Conservation (phyloP, 1,140 invertebrate species). For the Zaprionus lachaisei region DNA sequence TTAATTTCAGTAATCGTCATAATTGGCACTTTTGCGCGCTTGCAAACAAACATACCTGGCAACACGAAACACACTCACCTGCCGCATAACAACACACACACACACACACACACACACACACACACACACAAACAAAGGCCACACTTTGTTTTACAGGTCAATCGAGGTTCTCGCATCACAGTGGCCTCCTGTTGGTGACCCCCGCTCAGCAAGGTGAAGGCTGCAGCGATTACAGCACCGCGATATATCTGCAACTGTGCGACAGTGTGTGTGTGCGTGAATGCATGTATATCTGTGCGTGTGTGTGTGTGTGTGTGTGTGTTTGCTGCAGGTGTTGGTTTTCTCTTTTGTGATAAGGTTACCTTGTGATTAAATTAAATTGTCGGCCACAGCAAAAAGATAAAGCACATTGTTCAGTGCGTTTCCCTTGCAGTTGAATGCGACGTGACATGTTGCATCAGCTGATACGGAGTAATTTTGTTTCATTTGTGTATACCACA, state of each 20-base stretch:
- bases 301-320: conserved; percentile 18
- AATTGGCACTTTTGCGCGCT: conserved; percentile 65
- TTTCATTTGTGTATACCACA: no score
- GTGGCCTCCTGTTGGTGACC: neutral
- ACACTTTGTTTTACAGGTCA: conserved; percentile 14
- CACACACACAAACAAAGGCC: conserved; percentile 19
- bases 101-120: conserved; percentile 18
- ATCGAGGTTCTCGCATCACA: conserved; percentile 18
- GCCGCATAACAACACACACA: neutral
- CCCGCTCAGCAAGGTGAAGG: conserved; percentile 1
- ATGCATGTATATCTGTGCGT: neutral
- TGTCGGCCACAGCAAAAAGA: conserved; percentile 56
- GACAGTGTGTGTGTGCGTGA: conserved; percentile 17
- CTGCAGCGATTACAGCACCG: conserved; percentile 1
- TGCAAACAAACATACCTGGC: conserved; percentile 27
- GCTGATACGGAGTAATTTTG: neutral
- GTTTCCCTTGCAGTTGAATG: neutral
- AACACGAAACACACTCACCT: conserved; percentile 9
- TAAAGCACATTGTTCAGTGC: conserved; percentile 9
- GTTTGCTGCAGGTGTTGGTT: conserved; percentile 57
- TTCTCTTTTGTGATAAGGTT: conserved; percentile 66
- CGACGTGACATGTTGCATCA: neutral
- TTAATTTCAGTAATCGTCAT: conserved; percentile 70
- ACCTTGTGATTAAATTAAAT: conserved; percentile 81
- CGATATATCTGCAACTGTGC: conserved; percentile 34